Base-by-base conservation (phyloP, 2,797 vertebrate genomes). In the Chanos chanos region DNA sequence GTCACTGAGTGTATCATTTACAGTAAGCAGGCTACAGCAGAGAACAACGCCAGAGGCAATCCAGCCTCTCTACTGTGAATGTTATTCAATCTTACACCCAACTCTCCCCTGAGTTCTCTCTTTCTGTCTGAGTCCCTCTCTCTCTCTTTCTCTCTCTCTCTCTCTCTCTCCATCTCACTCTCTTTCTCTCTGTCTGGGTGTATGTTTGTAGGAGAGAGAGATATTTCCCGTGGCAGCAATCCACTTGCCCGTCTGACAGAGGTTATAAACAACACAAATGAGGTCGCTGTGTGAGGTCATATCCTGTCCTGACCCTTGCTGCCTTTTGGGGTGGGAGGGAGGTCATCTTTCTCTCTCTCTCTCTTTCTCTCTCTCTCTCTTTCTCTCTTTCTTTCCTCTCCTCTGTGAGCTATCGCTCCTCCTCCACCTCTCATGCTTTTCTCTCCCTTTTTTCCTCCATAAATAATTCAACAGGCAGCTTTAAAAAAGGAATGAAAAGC, bases 361-460 rank as follows among this genome's bases (percentile, higher is more conserved):
- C n/a, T n/a, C n/a, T n/a, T n/a, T n/a, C n/a, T n/a, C n/a, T n/a
- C n/a, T n/a, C n/a, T n/a, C n/a, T n/a, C n/a, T n/a, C n/a, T n/a
- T n/a, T n/a, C n/a, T n/a, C n/a, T n/a, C n/a, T n/a, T n/a, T n/a
- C n/a, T n/a, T n/a, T n/a, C n/a, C n/a, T n/a, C n/a, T n/a, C n/a
- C n/a, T n/a, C n/a, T n/a, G n/a, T n/a, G n/a, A n/a, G n/a, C n/a
- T n/a, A n/a, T n/a, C n/a, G n/a, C n/a, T n/a, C n/a, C 48, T 41
- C 22, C 39, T 43, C 54, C 28, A 41, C 56, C 67, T 66, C 67
- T 65, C 79, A 79, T 80, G 80, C 79, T 76, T 74, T 75, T 81
- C 72, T 68, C 66, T 34, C 62, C 43, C 73, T 73, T 63, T 54
- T 59, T 68, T 58, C 54, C 15, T 21, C 19, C 58, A 70, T 77